Evolutionary conservation across 2,888 invertebrate species (phyloP).

Genomic region (Cephus nigrinus): DNA sequence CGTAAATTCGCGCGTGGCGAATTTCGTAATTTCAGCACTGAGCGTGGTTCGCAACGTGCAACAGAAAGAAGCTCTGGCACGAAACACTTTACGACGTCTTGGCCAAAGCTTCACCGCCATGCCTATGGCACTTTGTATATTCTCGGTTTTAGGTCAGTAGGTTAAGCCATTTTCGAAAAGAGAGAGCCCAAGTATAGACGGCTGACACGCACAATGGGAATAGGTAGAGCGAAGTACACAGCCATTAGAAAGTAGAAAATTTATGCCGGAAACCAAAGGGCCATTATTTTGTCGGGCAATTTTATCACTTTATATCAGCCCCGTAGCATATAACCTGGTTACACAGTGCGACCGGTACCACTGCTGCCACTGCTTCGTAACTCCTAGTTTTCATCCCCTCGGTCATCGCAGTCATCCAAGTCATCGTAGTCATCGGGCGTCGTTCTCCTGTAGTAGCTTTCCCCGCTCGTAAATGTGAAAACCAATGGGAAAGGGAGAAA

Average conservation of each 20-base stretch:
- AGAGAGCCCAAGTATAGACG: background rate
- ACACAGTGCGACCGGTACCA: slow-evolving; percentile 10
- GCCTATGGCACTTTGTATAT: background rate
- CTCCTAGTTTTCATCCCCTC: background rate
- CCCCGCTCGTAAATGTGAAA: slow-evolving; percentile 18
- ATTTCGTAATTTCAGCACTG: background rate
- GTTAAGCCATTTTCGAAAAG: slow-evolving; percentile 27
- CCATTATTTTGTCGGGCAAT: slow-evolving; percentile 24
- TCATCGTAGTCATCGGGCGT: slow-evolving; percentile 18
- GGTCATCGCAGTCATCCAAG: background rate
- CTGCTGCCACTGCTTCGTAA: background rate
- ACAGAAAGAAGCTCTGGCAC: background rate
- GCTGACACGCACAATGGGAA: background rate
- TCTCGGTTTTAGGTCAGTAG: slow-evolving; percentile 50
- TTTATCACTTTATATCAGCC: slow-evolving; percentile 25
- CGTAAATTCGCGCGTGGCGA: background rate
- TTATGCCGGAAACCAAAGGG: slow-evolving; percentile 32
- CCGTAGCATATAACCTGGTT: slow-evolving; percentile 37
- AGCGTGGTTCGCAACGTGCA: background rate
- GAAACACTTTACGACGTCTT: background rate
- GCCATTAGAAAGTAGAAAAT: slow-evolving; percentile 29
- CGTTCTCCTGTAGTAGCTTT: slow-evolving; percentile 8
- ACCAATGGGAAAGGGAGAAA: slow-evolving; percentile 18
- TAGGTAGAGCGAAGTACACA: background rate
- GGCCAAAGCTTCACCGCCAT: background rate